phyloP scores from a whole-genome alignment of 2,888 invertebrate genomes.

The Amphipyra tragopoginis region DNA sequence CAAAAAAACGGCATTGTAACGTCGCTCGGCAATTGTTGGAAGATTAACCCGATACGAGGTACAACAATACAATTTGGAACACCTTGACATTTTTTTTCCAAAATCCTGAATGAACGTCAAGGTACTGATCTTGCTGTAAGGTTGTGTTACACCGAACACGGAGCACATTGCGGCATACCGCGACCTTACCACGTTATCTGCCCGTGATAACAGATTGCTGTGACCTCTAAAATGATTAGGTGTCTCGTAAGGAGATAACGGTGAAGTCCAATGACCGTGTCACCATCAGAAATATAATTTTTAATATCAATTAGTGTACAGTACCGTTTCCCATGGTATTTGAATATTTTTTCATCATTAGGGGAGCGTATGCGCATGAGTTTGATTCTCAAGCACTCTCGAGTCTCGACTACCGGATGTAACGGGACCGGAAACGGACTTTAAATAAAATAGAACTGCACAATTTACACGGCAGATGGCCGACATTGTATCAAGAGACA shows the following conservation, averaged over 20 bases:
- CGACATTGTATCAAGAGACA: constrained; percentile 69
- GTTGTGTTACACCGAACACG: constrained; percentile 54
- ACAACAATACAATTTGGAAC: constrained; percentile 79
- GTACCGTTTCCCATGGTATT: constrained; percentile 70
- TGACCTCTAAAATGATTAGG: constrained; percentile 87
- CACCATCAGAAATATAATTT: constrained; percentile 56
- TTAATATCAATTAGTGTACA: constrained; percentile 46
- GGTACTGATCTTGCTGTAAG: constrained; percentile 52
- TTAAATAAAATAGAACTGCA: constrained; percentile 73
- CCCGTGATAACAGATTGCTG: constrained; percentile 82
- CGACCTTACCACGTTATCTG: constrained; percentile 86
- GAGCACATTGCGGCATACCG: constrained; percentile 76
- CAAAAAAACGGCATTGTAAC: constrained; percentile 81
- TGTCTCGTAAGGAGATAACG: constrained; percentile 79
- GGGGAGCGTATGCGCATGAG: constrained; percentile 66
- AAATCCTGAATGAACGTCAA: constrained; percentile 66
- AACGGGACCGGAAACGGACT: constrained; percentile 84
- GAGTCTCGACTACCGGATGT: constrained; percentile 83
- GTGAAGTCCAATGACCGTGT: constrained; percentile 86
- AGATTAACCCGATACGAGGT: constrained; percentile 87
- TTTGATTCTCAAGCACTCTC: constrained; percentile 79
- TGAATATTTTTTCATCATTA: constrained; percentile 58
- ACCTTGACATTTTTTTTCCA: constrained; percentile 82
- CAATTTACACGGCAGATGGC: constrained; percentile 78
- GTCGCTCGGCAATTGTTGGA: constrained; percentile 78